phyloP scores from a whole-genome alignment of 2,888 invertebrate genomes.

The Thereva unica region DNA sequence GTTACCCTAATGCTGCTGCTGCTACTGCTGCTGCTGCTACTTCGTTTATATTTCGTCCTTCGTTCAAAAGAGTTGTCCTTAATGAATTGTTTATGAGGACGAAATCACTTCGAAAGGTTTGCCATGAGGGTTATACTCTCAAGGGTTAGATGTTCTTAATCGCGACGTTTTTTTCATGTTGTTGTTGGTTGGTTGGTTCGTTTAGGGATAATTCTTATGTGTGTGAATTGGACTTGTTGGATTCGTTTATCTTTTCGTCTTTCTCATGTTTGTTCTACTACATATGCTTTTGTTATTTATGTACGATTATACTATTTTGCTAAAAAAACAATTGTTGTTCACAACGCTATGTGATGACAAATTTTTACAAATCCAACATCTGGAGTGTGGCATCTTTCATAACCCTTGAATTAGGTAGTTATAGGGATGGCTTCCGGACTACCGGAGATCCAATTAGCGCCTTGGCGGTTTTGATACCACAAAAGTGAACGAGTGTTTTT shows the following conservation, averaged over 20 bases:
- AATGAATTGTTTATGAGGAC: constrained; percentile 38
- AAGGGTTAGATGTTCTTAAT: constrained; percentile 37
- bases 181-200: constrained; percentile 6
- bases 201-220: background rate
- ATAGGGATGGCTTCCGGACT: too few relatives aligned
- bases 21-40: background rate
- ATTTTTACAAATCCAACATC: too few relatives aligned
- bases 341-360: too few relatives aligned
- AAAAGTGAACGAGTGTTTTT: too few relatives aligned
- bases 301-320: too few relatives aligned
- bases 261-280: too few relatives aligned
- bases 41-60: constrained; percentile 22
- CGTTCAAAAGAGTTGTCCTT: constrained; percentile 34
- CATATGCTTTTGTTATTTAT: too few relatives aligned
- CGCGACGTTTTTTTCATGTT: constrained; percentile 29
- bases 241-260: constrained; percentile 12
- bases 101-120: constrained; percentile 36
- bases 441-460: too few relatives aligned
- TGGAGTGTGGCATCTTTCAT: too few relatives aligned
- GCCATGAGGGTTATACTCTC: constrained; percentile 31
- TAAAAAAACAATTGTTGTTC: too few relatives aligned
- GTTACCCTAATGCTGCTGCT: constrained; percentile 13
- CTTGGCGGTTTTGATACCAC: too few relatives aligned
- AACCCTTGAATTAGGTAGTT: too few relatives aligned
- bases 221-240: constrained; percentile 10